A percentile compares a stretch with the other conserved stretches of the same genome.
These are phyloP conservation scores for Tetrapedia diversipes DNA, from an alignment of 2,888 invertebrate genomes.

Conservation along the genomic window DNA sequence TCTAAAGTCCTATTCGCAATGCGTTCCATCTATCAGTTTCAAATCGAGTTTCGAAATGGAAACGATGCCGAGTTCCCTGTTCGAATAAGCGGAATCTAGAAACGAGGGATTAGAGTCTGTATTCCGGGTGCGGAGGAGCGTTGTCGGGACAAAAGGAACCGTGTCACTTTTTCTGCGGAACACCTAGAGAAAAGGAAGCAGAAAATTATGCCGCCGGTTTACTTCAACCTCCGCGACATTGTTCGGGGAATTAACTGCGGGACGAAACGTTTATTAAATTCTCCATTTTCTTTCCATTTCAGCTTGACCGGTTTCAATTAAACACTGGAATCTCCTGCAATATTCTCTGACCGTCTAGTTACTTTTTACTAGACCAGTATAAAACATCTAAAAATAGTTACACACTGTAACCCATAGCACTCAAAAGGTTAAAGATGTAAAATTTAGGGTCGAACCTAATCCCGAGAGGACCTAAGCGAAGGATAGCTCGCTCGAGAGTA, in stretches of 20 bases:
- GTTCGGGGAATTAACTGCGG: not conserved
- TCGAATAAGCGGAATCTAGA: too few relatives aligned
- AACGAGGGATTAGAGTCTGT: constrained; percentile 18
- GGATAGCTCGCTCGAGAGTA: too few relatives aligned
- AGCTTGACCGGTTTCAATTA: not conserved
- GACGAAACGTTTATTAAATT: constrained; percentile 8
- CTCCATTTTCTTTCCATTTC: not conserved
- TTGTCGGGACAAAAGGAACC: constrained; percentile 13
- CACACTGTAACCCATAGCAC: too few relatives aligned
- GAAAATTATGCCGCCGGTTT: constrained; percentile 23
- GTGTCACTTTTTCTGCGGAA: constrained; percentile 28
- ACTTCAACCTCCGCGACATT: constrained; percentile 8
- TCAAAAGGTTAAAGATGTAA: too few relatives aligned
- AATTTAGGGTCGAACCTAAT: too few relatives aligned
- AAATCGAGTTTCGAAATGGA: too few relatives aligned
- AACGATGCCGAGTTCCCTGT: too few relatives aligned
- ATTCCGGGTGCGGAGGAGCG: constrained; percentile 7
- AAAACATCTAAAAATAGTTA: too few relatives aligned
- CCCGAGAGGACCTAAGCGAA: not conserved
- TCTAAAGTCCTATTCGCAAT: too few relatives aligned
- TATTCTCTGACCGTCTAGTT: not conserved
- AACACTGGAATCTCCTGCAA: not conserved
- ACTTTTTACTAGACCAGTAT: too few relatives aligned
- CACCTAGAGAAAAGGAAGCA: constrained; percentile 15
- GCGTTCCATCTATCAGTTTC: too few relatives aligned